A percentile compares a stretch with the other conserved stretches of the same genome.
These are phyloP conservation scores for Punctoribates punctum DNA, from an alignment of 2,888 invertebrate species.

Conservation along the genomic window DNA sequence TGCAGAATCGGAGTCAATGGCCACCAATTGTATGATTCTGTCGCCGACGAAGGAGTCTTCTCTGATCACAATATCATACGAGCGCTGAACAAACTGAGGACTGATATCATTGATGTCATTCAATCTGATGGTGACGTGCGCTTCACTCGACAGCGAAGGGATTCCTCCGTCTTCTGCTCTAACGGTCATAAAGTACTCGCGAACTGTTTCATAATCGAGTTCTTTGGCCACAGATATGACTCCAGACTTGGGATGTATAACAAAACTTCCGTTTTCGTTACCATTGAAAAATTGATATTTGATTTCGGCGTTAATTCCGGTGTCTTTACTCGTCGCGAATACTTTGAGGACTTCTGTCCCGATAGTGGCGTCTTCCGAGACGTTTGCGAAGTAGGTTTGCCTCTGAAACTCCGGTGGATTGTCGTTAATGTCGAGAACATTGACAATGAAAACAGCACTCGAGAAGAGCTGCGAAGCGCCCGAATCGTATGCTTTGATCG, in stretches of 20 bases:
- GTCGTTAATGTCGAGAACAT: conserved; percentile 83
- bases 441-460: conserved; percentile 70
- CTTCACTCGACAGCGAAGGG: conserved; percentile 79
- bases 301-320: conserved; percentile 88
- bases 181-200: conserved; percentile 79
- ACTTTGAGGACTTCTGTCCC: conserved; percentile 78
- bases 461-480: conserved; percentile 71
- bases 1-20: conserved; percentile 63
- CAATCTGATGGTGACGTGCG: conserved; percentile 78
- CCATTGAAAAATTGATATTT: conserved; percentile 80
- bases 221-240: conserved; percentile 70
- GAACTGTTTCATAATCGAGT: conserved; percentile 80
- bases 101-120: conserved; percentile 85
- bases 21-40: conserved; percentile 65
- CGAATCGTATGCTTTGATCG: conserved; percentile 73
- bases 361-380: conserved; percentile 68
- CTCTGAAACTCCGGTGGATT: conserved; percentile 83
- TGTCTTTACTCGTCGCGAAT: conserved; percentile 84
- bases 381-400: conserved; percentile 71
- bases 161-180: conserved; percentile 84
- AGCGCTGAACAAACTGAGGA: conserved; percentile 61
- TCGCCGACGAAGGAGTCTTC: conserved; percentile 79
- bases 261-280: conserved; percentile 80
- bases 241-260: conserved; percentile 65
- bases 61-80: conserved; percentile 66